phyloP scores from a whole-genome alignment of 2,888 invertebrate species.

The Fissipunctia ypsillon region DNA sequence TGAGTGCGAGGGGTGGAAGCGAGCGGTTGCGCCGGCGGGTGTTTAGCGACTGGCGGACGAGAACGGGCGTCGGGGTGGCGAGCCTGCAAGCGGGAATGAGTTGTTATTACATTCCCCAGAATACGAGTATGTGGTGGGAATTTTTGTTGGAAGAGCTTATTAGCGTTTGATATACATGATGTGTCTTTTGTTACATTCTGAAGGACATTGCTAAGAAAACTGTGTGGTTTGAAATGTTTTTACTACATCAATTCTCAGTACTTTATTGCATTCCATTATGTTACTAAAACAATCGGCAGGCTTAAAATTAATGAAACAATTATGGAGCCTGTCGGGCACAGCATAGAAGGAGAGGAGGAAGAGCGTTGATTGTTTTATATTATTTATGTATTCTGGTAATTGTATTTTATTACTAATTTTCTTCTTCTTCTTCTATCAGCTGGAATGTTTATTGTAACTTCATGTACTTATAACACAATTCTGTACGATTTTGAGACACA shows the following conservation, averaged over 20 bases:
- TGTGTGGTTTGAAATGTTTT: neutral
- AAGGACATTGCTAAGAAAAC: neutral
- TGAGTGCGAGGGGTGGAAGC: constrained; percentile 67
- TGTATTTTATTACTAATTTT: no score
- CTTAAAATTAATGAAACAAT: no score
- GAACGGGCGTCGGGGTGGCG: constrained; percentile 50
- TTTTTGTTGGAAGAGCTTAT: constrained; percentile 38
- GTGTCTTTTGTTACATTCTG: neutral
- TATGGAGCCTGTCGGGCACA: no score
- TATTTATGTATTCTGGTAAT: no score
- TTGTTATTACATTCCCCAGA: constrained; percentile 51
- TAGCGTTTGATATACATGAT: constrained; percentile 7
- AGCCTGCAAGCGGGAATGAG: constrained; percentile 31
- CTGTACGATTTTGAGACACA: neutral
- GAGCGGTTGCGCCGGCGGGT: constrained; percentile 73
- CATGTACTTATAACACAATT: neutral
- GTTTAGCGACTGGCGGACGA: constrained; percentile 76
- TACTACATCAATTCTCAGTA: no score
- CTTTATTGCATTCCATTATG: no score
- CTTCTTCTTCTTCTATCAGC: no score
- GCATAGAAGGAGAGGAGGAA: no score
- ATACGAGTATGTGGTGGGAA: constrained; percentile 35
- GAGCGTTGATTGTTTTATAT: no score
- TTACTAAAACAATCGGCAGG: no score
- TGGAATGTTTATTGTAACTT: neutral